Evolutionary conservation across 1,140 invertebrate species (phyloP).

Genomic region (Drosophila pseudoobscura): DNA sequence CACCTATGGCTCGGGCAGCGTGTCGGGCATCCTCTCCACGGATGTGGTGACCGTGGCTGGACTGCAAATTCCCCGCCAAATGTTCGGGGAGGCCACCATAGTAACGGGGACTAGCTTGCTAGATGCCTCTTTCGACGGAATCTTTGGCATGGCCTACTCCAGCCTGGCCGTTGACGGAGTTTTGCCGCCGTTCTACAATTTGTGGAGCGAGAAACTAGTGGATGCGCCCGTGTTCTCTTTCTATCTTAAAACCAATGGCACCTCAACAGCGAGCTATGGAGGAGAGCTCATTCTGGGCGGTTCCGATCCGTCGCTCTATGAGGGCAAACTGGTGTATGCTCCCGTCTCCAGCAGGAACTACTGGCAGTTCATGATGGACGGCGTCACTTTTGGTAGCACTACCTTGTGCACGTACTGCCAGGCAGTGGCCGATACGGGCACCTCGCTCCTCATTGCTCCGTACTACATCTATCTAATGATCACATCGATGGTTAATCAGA

Average conservation of each 20-base stretch:
- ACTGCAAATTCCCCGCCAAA: constrained; percentile 90
- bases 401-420: constrained; percentile 84
- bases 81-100: constrained; percentile 98
- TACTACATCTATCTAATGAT: constrained; percentile 15
- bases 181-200: constrained; percentile 95
- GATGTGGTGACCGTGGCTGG: constrained; percentile 90
- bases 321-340: constrained; percentile 94
- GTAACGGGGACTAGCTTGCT: constrained; percentile 95
- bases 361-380: constrained; percentile 98
- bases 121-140: constrained; percentile 98
- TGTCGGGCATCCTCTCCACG: constrained; percentile 96
- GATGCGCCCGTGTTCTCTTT: constrained; percentile 95
- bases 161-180: constrained; percentile 95
- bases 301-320: constrained; percentile 94
- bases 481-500: neutral
- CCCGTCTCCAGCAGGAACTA: constrained; percentile 93
- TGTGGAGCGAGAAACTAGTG: constrained; percentile 93
- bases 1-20: constrained; percentile 96
- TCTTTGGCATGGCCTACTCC: constrained; percentile 95
- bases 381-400: constrained; percentile 85
- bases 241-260: constrained; percentile 90
- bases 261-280: constrained; percentile 86
- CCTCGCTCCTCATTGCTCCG: constrained; percentile 89
- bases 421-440: constrained; percentile 91
- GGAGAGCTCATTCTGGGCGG: constrained; percentile 97